These are phyloP conservation scores for Asarcornis scutulata DNA, from an alignment of 2,113 vertebrate species.

Conservation along the genomic window DNA sequence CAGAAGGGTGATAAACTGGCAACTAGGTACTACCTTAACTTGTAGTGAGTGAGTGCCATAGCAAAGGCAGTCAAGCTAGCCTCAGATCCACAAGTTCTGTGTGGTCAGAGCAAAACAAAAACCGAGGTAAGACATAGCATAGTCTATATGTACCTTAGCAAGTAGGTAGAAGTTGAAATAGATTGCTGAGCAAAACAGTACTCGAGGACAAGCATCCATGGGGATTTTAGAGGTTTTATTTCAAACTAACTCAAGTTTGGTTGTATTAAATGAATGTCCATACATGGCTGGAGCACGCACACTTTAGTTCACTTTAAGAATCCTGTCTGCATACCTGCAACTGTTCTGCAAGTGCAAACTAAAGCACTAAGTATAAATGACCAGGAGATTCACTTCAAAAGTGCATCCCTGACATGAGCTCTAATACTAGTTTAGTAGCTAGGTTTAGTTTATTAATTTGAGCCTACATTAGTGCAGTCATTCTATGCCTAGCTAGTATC, in stretches of 20 bases:
- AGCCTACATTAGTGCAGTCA: neutral
- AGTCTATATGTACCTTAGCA: neutral
- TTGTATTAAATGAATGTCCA: neutral
- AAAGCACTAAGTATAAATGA: neutral
- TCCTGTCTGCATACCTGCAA: neutral
- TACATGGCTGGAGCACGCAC: neutral
- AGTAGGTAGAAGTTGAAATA: neutral
- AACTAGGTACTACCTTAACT: neutral
- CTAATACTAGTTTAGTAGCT: neutral
- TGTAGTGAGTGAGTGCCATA: neutral
- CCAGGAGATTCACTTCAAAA: neutral
- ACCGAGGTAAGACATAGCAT: neutral
- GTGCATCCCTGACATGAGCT: neutral
- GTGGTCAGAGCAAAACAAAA: neutral
- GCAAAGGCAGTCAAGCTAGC: neutral
- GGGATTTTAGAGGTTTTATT: neutral
- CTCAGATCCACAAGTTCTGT: neutral
- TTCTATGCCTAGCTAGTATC: neutral
- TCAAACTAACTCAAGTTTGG: neutral
- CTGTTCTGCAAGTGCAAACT: neutral
- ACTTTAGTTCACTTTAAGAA: neutral
- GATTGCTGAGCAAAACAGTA: neutral
- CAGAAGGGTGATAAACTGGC: rapidly evolving
- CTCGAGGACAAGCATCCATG: neutral
- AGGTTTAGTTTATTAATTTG: neutral